Conservation (phyloP, 1,140 invertebrate species). For the Diorhabda sublineata region DNA sequence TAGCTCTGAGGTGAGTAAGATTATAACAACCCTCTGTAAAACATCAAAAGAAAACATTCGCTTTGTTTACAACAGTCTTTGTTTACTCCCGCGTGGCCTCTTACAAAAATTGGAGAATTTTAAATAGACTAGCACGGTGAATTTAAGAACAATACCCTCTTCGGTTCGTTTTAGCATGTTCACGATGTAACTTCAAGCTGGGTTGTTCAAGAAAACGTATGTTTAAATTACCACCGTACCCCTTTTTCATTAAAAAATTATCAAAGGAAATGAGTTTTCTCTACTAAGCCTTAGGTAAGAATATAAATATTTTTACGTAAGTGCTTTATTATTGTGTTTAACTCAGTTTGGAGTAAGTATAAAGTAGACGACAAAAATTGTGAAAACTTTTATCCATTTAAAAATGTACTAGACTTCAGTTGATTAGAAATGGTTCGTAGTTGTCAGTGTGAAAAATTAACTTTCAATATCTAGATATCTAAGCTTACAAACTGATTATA, state of each 20-base stretch:
- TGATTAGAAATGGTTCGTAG: too few species aligned
- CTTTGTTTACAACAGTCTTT: slow-evolving; percentile 2
- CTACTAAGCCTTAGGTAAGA: not conserved
- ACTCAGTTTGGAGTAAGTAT: not conserved
- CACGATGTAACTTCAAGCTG: not conserved
- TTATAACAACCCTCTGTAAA: not conserved
- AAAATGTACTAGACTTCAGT: too few species aligned
- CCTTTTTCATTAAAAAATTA: slow-evolving; percentile 1
- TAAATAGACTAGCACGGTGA: not conserved
- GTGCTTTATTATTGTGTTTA: not conserved
- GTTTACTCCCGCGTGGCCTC: not conserved
- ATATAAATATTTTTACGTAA: not conserved
- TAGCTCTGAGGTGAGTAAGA: not conserved
- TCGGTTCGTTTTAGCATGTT: not conserved
- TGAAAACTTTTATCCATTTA: too few species aligned
- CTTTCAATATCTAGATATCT: too few species aligned
- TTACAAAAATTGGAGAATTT: slow-evolving; percentile 3
- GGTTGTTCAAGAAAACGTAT: slow-evolving; percentile 1
- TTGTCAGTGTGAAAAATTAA: too few species aligned
- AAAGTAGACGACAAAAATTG: too few species aligned
- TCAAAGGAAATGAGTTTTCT: not conserved
- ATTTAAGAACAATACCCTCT: not conserved
- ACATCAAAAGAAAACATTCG: slow-evolving; percentile 2
- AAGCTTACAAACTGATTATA: too few species aligned
- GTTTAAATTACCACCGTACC: not conserved